Evolutionary conservation across 1,140 invertebrate species (phyloP).

Genomic region (Lordiphosa collinella): DNA sequence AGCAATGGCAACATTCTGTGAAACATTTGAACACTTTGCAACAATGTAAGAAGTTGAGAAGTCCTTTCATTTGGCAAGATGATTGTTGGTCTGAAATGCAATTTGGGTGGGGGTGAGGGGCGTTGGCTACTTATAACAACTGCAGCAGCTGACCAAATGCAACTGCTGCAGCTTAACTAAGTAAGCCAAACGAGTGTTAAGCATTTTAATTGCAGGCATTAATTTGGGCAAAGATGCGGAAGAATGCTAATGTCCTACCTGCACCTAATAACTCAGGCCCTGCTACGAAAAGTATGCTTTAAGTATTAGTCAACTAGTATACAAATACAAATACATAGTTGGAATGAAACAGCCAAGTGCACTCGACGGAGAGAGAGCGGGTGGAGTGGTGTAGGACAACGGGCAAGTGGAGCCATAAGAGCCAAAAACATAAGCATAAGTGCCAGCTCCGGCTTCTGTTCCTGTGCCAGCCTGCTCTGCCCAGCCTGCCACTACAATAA

Average conservation of each 20-base stretch:
- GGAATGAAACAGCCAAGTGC: slow-evolving; percentile 76
- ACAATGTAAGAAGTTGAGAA: too few relatives aligned
- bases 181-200: slow-evolving; percentile 41
- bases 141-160: slow-evolving; percentile 32
- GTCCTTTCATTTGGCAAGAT: too few relatives aligned
- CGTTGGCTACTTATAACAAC: slow-evolving; percentile 20
- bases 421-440: slow-evolving; percentile 68
- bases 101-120: background rate
- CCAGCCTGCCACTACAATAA: slow-evolving; percentile 69
- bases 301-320: slow-evolving; percentile 43
- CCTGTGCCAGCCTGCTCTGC: slow-evolving; percentile 6
- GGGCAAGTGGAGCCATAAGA: slow-evolving; percentile 47
- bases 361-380: slow-evolving; percentile 51
- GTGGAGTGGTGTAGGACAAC: slow-evolving; percentile 18
- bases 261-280: too few relatives aligned
- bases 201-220: slow-evolving; percentile 53
- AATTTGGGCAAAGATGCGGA: slow-evolving; percentile 18
- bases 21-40: too few relatives aligned
- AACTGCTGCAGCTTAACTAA: slow-evolving; percentile 13
- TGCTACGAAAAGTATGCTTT: too few relatives aligned
- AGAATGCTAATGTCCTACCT: too few relatives aligned
- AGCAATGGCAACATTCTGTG: too few relatives aligned
- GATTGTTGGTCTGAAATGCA: slow-evolving; percentile 19
- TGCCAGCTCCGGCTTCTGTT: slow-evolving; percentile 26
- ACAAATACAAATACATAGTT: slow-evolving; percentile 74